Base-by-base conservation (phyloP, 2,113 vertebrate genomes). In the Ornithorhynchus anatinus region DNA sequence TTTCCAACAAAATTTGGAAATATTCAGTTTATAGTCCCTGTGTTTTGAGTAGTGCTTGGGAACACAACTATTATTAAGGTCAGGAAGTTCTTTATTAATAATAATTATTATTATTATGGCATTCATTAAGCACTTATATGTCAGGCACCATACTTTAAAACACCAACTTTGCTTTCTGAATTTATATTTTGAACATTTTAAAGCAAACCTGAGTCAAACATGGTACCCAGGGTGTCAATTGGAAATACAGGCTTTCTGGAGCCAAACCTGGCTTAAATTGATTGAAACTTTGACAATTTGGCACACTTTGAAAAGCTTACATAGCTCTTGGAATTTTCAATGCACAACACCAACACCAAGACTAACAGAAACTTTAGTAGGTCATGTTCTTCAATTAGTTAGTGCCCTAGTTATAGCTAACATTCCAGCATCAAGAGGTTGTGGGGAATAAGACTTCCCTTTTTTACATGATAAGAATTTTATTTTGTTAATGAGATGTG, bases 1-100 rank as follows among this genome's bases (percentile, higher is more conserved):
- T 84, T 86, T 71, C 71, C 10, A 69, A 69, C 54, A 50, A 72
- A 69, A 68, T 19, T 52, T 19, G 74, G 75, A 80, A 78, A 33
- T 22, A 60, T 20, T 56, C 27, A 33, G 29, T 79, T 27, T 67
- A 59, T 31, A 57, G n/a, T 1, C 1, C 17, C 5, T 52, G n/a
- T 43, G 47, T 65, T 85, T 86, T 80, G 59, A 81, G 31, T 15
- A 74, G 52, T 59, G 59, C 16, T 63, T 42, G n/a, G 36, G 12
- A 53, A 22, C 71, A 59, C 37, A 76, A 20, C 7, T 60, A 25
- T 72, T 80, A 37, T 4, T 45, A 52, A 25, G 3, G 10, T 60
- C 13, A 25, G 10, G 0, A 0, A 66, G 6, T n/a, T n/a, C n/a
- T n/a, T n/a, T n/a, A n/a, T n/a, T n/a, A n/a, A n/a, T n/a, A n/a